These are phyloP conservation scores for Cichladusa arquata DNA, from an alignment of 2,113 vertebrate genomes.

Conservation along the genomic window DNA sequence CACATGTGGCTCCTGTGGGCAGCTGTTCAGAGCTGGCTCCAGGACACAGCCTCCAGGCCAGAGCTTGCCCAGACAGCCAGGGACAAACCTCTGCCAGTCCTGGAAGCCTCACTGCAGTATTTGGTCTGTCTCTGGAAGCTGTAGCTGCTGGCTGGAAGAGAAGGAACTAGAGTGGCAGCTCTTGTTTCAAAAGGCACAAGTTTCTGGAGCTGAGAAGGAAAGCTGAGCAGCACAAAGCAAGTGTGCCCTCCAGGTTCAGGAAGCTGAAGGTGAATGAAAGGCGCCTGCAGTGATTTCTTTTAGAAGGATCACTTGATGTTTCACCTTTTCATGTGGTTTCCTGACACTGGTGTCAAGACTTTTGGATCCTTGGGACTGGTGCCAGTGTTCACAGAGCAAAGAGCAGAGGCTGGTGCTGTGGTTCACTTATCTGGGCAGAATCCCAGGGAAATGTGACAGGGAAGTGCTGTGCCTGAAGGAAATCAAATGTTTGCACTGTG, in stretches of 20 bases:
- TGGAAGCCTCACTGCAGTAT: background rate
- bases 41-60: background rate
- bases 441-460: background rate
- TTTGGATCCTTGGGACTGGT: background rate
- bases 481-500: background rate
- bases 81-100: background rate
- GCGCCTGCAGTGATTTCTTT: conserved; percentile 15
- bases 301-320: conserved; percentile 21
- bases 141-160: background rate
- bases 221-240: conserved; percentile 29
- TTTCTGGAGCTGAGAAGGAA: background rate
- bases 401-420: background rate
- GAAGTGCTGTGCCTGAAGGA: conserved; percentile 1
- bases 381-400: background rate
- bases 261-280: conserved; percentile 37
- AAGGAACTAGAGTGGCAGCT: background rate
- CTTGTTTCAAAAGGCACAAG: background rate
- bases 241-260: conserved; percentile 13
- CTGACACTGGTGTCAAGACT: background rate
- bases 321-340: background rate
- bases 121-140: background rate
- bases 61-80: background rate
- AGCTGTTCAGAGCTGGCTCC: background rate
- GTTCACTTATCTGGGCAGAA: background rate
- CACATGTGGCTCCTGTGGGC: accelerated